Base-by-base conservation (phyloP, 2,888 invertebrate species). In the Nineta flava region DNA sequence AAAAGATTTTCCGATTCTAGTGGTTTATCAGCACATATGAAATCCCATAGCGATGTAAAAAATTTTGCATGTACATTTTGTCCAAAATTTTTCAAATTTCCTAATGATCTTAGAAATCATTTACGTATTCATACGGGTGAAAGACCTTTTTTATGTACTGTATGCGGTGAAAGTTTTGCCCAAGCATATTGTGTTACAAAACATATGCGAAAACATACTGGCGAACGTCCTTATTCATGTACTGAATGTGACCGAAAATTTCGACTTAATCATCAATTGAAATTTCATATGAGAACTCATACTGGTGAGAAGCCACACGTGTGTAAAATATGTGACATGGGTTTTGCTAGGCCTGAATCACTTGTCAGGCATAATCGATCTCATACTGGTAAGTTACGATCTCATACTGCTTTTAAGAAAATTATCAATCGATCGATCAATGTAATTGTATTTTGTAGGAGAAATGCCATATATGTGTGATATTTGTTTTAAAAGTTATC, bases 161-260 rank as follows among this genome's bases (percentile, higher is more conserved):
- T 61, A 47, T 63, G 63, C 54, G 61, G 60, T 1, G 62, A 61
- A 56, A 56, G 59, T 10, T 63, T 63, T 50, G 61, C 60, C 5
- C 63, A 63, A 55, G 62, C 62, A 49, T 61, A 64, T 55, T 63
- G 63, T 50, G 62, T 64, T 6, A 54, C 59, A 6, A 54, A 62
- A 44, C 63, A 64, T 51, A 62, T 64, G 62, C 50, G 61, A 34
- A 61, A 61, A 53, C 63, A 64, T 51, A 63, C 62, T 10, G 63
- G 62, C 2, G 62, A 63, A 52, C 52, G 60, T 16, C 62, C 62
- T 0, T 64, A 56, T 49, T 53, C 53, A 15, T 64, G 63, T 51
- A 53, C 52, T 6, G 53, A 59, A 17, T 64, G 63, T 48, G 54
- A 56, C 15, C 62, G 62, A 53, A 55, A 59, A 40, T 64, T 63